phyloP scores from a whole-genome alignment of 2,113 vertebrate species.

The Psophia crepitans region DNA sequence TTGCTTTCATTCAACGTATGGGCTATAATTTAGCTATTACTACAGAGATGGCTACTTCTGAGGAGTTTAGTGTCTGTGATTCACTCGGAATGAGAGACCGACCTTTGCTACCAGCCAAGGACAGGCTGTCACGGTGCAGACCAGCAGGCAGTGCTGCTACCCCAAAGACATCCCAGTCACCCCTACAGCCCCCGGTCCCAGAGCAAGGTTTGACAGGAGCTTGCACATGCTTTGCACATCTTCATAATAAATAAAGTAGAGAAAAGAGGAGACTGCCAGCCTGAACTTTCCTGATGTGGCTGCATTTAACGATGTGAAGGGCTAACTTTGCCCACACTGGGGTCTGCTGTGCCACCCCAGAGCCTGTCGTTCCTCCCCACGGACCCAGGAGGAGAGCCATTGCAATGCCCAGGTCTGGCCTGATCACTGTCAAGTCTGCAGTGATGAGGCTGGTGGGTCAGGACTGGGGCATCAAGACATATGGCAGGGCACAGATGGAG shows the following conservation, averaged over 20 bases:
- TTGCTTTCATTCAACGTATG: not conserved
- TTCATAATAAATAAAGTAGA: not conserved
- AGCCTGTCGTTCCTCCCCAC: not conserved
- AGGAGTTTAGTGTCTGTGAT: not conserved
- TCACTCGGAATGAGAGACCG: not conserved
- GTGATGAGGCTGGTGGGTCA: not conserved
- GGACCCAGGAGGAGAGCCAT: not conserved
- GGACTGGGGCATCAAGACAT: not conserved
- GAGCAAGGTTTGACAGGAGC: not conserved
- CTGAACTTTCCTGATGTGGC: not conserved
- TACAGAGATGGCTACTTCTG: not conserved
- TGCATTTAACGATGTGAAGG: accelerated
- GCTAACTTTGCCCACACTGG: not conserved
- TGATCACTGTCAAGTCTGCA: not conserved
- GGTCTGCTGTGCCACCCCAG: not conserved
- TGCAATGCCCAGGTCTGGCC: accelerated
- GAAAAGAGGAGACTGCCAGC: not conserved
- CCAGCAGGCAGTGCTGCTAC: not conserved
- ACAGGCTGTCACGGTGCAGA: accelerated
- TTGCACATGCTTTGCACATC: not conserved
- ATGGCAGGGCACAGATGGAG: not conserved
- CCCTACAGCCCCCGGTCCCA: not conserved
- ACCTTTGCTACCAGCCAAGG: not conserved
- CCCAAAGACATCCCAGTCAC: not conserved
- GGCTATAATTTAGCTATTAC: not conserved